Evolutionary conservation across 2,113 vertebrate genomes (phyloP).

Genomic region (Vulpes ferrilata): DNA sequence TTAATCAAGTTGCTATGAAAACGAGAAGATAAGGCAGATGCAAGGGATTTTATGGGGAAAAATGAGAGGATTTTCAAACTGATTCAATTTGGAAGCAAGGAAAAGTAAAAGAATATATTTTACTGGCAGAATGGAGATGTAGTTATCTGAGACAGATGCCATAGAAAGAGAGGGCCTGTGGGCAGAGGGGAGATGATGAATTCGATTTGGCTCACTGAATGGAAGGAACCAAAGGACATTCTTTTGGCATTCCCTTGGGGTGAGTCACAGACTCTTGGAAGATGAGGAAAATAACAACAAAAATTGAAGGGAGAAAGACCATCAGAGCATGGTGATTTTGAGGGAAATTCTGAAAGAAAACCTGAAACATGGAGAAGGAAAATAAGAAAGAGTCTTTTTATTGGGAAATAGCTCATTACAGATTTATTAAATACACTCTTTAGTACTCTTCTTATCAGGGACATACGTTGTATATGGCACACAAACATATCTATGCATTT

Average conservation of each 20-base stretch:
- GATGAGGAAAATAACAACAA: not conserved
- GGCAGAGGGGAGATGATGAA: not conserved
- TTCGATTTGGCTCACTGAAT: not conserved
- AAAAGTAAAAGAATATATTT: not conserved
- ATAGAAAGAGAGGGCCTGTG: not conserved
- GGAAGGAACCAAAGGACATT: not conserved
- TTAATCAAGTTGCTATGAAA: not conserved
- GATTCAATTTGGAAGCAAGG: not conserved
- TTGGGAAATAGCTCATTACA: not conserved
- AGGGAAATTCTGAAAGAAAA: conserved; percentile 33
- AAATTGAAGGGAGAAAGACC: not conserved
- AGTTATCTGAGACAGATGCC: not conserved
- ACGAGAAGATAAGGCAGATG: not conserved
- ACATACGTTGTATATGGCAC: not conserved
- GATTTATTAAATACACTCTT: not conserved
- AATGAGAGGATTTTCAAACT: not conserved
- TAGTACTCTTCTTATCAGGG: not conserved
- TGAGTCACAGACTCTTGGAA: not conserved
- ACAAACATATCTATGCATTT: not conserved
- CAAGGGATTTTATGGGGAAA: not conserved
- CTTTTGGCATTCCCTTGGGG: not conserved
- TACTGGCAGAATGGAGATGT: not conserved
- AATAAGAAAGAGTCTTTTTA: not conserved
- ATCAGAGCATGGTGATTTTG: not conserved
- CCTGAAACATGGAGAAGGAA: not conserved